Percentiles rank a stretch among this genome's conserved stretches.
Conservation (phyloP, 1,140 invertebrate genomes). For the Galleria mellonella region DNA sequence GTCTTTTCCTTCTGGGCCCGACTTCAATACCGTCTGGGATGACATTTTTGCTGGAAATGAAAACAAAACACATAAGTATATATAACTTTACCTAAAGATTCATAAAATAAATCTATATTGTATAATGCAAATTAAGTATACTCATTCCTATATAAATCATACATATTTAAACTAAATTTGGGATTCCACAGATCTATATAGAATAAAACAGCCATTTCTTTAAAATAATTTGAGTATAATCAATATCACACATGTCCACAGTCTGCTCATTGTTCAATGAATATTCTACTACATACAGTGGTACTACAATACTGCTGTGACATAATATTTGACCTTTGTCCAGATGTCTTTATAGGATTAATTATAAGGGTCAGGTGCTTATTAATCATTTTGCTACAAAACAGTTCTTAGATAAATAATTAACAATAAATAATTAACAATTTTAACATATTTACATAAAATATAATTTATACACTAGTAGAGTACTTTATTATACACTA, state of each 20-base stretch:
- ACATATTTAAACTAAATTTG: background rate
- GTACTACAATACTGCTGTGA: background rate
- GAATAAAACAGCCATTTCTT: background rate
- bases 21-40: constrained; percentile 26
- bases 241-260: too few species aligned
- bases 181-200: background rate
- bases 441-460: too few species aligned
- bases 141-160: background rate
- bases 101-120: background rate
- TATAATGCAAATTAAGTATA: too few species aligned
- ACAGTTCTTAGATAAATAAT: too few species aligned
- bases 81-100: too few species aligned
- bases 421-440: too few species aligned
- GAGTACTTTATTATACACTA: too few species aligned
- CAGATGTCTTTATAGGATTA: too few species aligned
- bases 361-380: too few species aligned
- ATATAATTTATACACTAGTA: too few species aligned
- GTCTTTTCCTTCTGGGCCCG: constrained; percentile 83
- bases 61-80: background rate
- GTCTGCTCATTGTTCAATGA: too few species aligned
- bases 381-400: too few species aligned
- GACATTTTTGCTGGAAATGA: constrained; percentile 24
- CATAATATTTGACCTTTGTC: constrained; percentile 1
- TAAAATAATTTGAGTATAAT: background rate
- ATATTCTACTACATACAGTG: background rate